These are phyloP conservation scores for Patella pellucida DNA, from an alignment of 2,888 invertebrate genomes.

Conservation along the genomic window DNA sequence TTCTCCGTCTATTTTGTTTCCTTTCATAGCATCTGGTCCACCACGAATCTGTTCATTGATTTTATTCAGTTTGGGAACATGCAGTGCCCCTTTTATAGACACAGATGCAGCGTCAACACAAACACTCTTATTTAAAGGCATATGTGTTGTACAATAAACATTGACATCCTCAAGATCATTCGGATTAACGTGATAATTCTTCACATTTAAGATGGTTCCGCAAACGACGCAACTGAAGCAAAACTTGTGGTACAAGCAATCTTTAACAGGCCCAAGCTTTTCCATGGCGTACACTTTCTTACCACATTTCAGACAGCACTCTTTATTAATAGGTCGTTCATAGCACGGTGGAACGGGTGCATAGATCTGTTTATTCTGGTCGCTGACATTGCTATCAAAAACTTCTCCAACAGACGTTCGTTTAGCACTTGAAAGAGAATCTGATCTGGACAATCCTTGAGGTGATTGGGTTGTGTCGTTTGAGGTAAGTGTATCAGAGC, in stretches of 20 bases:
- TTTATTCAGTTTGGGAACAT: constrained; percentile 43
- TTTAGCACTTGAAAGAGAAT: neutral
- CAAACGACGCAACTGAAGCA: constrained; percentile 57
- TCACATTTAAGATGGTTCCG: constrained; percentile 46
- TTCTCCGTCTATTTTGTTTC: neutral
- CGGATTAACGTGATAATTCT: constrained; percentile 54
- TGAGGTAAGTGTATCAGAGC: neutral
- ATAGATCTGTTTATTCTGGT: neutral
- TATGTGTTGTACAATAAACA: constrained; percentile 55
- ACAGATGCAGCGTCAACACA: constrained; percentile 47
- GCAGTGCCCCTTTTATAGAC: constrained; percentile 48
- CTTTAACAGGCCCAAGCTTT: constrained; percentile 51
- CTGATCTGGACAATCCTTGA: neutral
- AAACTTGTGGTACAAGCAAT: constrained; percentile 54
- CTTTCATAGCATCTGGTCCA: constrained; percentile 37
- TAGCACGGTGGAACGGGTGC: constrained; percentile 22
- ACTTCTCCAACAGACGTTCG: neutral
- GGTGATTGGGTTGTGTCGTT: neutral
- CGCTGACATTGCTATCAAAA: neutral
- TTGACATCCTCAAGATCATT: constrained; percentile 49
- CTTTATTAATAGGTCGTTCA: constrained; percentile 24
- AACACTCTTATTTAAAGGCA: constrained; percentile 42
- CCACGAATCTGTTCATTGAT: constrained; percentile 54
- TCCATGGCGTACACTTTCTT: constrained; percentile 60
- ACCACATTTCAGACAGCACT: constrained; percentile 50